These are phyloP conservation scores for Myotis brandtii DNA, from an alignment of 2,113 vertebrate species.

Conservation along the genomic window DNA sequence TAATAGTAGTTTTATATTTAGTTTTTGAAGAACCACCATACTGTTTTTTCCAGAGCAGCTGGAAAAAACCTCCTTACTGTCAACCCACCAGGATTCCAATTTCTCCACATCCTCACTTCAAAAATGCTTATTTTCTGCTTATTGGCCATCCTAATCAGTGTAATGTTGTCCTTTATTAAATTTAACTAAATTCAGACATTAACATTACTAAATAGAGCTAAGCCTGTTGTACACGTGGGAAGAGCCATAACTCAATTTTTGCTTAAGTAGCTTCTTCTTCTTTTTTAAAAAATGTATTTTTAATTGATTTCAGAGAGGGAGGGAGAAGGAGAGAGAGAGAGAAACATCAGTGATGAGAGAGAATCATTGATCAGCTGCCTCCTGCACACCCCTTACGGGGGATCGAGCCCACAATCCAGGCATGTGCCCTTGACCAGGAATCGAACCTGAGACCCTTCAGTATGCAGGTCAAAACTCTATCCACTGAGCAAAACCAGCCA, in stretches of 20 bases:
- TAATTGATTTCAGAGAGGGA: background rate
- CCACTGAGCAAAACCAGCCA: no score
- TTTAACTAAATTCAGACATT: conserved; percentile 22
- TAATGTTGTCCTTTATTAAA: background rate
- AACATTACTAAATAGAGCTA: conserved; percentile 6
- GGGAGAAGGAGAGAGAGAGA: no score
- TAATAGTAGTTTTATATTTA: background rate
- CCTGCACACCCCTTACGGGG: no score
- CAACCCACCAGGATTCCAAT: background rate
- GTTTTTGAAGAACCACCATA: background rate
- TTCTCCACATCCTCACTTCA: background rate
- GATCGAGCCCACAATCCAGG: no score
- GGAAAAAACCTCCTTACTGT: background rate
- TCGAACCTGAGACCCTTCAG: no score
- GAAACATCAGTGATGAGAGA: no score
- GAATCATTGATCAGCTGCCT: no score
- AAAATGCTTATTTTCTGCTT: background rate
- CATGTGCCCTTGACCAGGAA: no score
- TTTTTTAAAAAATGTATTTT: background rate
- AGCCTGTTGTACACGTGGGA: background rate
- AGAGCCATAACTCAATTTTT: background rate
- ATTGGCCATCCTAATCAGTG: background rate
- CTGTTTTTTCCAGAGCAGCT: background rate
- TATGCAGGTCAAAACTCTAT: no score
- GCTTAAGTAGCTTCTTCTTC: background rate